Conservation (phyloP, 2,113 vertebrate genomes). For the Bos javanicus region DNA sequence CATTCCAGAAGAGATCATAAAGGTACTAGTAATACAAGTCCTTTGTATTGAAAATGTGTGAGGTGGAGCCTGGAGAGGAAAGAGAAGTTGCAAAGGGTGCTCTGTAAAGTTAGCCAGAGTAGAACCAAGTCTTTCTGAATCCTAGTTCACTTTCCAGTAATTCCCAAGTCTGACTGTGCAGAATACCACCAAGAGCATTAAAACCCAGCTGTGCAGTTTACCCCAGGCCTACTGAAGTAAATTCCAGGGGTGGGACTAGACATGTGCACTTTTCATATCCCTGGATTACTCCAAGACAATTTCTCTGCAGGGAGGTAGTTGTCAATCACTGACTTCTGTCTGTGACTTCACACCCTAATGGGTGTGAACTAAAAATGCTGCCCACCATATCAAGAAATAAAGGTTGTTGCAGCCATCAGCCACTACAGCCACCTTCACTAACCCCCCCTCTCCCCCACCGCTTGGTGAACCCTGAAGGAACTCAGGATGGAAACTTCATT, state of each 20-base stretch:
- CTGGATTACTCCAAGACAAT: neutral
- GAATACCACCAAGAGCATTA: neutral
- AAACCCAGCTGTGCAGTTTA: neutral
- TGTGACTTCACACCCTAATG: neutral
- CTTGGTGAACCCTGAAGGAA: neutral
- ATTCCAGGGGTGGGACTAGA: neutral
- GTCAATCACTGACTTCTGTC: neutral
- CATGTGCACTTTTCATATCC: neutral
- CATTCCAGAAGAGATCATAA: neutral
- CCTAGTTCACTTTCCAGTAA: neutral
- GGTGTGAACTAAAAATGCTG: neutral
- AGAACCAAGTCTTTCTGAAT: neutral
- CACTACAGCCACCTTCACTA: neutral
- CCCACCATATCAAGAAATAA: neutral
- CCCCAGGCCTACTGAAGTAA: neutral
- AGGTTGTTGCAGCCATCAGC: neutral
- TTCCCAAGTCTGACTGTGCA: neutral
- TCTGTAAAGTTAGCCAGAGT: neutral
- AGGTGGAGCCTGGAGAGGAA: neutral
- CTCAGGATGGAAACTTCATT: neutral
- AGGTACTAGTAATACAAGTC: neutral
- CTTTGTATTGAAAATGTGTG: neutral
- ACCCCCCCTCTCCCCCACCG: fast-evolving
- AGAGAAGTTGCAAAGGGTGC: neutral
- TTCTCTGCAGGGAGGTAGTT: neutral